Evolutionary conservation across 2,888 invertebrate genomes (phyloP).

Genomic region (Platycheirus rosarum): DNA sequence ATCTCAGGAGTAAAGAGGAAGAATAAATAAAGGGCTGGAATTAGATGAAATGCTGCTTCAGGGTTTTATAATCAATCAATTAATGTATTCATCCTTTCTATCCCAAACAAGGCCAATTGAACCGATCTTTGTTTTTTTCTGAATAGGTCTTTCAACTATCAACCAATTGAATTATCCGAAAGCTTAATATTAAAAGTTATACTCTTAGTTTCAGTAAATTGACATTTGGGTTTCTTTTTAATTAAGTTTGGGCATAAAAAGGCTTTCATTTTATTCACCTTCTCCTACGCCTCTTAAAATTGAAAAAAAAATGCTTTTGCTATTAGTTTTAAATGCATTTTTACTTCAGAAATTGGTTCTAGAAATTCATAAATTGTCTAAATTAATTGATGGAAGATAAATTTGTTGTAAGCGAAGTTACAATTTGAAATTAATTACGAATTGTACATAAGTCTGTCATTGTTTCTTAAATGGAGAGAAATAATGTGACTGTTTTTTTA

Average conservation of each 20-base stretch:
- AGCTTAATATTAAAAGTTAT: slow-evolving; percentile 33
- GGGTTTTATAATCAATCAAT: slow-evolving; percentile 64
- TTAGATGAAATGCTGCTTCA: neutral
- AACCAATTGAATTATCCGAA: slow-evolving; percentile 16
- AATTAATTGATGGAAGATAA: too few species aligned
- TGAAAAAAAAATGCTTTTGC: slow-evolving; percentile 44
- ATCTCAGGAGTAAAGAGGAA: neutral
- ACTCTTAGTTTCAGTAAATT: slow-evolving; percentile 6
- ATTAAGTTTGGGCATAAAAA: too few species aligned
- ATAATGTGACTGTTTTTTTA: too few species aligned
- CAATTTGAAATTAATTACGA: too few species aligned
- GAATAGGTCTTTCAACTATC: slow-evolving; percentile 18
- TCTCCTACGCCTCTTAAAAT: neutral
- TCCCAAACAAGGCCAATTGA: neutral
- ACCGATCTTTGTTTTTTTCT: slow-evolving; percentile 24
- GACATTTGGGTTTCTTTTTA: too few species aligned
- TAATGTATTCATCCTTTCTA: slow-evolving; percentile 38
- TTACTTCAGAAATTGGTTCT: too few species aligned
- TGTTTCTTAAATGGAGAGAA: too few species aligned
- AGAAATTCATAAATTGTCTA: too few species aligned
- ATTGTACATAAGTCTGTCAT: too few species aligned
- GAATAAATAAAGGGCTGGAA: slow-evolving; percentile 3
- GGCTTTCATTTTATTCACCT: slow-evolving; percentile 34
- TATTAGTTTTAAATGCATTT: too few species aligned
- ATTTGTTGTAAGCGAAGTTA: too few species aligned